Evolutionary conservation across 2,113 vertebrate species (phyloP).

Genomic region (Calyptommatus sinebrachiatus): DNA sequence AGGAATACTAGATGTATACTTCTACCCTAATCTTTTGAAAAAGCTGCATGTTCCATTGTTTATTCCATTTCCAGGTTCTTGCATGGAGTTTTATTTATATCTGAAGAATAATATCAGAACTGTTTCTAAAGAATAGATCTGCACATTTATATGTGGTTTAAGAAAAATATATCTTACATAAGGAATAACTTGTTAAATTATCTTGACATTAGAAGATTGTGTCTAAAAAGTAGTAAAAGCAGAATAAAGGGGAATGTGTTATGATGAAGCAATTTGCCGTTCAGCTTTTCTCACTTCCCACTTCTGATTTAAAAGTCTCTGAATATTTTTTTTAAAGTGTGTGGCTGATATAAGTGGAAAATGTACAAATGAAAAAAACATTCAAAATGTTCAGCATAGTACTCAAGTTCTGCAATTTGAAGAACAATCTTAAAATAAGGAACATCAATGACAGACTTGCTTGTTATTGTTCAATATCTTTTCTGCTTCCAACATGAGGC

Average conservation of each 20-base stretch:
- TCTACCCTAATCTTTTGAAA: background rate
- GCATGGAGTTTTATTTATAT: background rate
- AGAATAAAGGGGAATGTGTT: background rate
- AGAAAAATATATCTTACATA: background rate
- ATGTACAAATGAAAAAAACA: conserved; percentile 4
- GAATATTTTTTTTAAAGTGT: background rate
- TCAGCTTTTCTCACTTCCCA: background rate
- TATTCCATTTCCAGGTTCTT: background rate
- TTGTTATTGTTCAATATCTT: background rate
- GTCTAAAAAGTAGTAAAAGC: background rate
- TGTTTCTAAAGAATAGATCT: background rate
- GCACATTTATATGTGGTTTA: background rate
- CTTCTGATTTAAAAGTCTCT: background rate
- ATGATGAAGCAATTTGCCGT: background rate
- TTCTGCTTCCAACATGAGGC: background rate
- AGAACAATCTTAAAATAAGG: background rate
- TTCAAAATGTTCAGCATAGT: background rate
- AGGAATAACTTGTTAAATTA: background rate
- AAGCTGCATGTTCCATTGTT: background rate
- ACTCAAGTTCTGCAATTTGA: background rate
- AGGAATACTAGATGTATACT: no score
- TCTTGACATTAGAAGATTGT: background rate
- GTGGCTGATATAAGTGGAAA: background rate
- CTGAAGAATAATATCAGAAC: background rate
- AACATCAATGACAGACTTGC: background rate